phyloP scores from a whole-genome alignment of 2,888 invertebrate genomes.

The Lamellibrachia satsuma region DNA sequence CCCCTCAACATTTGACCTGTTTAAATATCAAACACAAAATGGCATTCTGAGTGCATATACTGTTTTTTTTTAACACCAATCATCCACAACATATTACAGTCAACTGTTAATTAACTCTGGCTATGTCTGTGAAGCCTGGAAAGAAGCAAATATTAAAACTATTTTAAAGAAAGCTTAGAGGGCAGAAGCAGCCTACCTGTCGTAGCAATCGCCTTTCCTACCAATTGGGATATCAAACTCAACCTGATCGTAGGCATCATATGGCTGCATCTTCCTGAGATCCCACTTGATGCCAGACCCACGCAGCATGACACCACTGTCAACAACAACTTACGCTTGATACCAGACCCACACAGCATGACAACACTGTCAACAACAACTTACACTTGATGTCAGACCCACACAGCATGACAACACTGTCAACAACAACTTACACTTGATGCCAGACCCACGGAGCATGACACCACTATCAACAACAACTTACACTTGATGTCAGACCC shows the following conservation, averaged over 20 bases:
- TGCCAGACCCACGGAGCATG: not conserved
- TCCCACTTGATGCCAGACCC: conserved; percentile 99
- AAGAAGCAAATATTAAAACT: not conserved
- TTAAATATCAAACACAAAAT: no score
- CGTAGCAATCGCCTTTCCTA: conserved; percentile 94
- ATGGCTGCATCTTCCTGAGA: conserved; percentile 91
- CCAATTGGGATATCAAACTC: conserved; percentile 99
- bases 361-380: not conserved
- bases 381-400: not conserved
- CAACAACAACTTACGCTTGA: not conserved
- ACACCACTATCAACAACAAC: not conserved
- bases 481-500: not conserved
- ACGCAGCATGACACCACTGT: conserved; percentile 95
- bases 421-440: not conserved
- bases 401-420: not conserved
- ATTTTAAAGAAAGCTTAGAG: not conserved
- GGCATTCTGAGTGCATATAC: no score
- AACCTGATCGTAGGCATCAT: conserved; percentile 91
- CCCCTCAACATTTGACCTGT: no score
- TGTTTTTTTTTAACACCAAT: no score
- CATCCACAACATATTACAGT: not conserved
- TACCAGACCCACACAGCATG: not conserved
- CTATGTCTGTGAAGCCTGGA: not conserved
- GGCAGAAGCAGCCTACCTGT: conserved; percentile 73
- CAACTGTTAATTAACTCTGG: not conserved